Evolutionary conservation across 53 echinoderm and acorn worm genomes (phyloP), one percentile per base, ranked within the genome.

Genomic region (Apostichopus leukothele): DNA sequence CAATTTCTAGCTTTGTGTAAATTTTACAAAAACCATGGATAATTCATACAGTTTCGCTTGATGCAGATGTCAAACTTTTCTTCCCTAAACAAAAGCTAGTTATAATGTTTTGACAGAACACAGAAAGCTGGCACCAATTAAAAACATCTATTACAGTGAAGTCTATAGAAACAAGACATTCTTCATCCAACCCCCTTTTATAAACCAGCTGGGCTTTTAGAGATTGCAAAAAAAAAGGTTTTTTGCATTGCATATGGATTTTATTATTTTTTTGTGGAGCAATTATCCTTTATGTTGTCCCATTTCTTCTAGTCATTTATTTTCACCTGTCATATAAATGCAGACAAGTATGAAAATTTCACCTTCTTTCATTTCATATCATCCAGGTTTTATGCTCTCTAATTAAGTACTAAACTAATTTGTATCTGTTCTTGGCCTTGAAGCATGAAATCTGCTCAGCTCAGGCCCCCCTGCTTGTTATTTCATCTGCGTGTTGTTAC

Each of bases 401-500:
- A 55, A 81, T 81, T 81, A 81, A 59, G 55, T 54, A 55, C 54
- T 81, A 81, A 81, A 81, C 81, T 59, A 81, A 81, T 81, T 81
- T 81, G 81, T 81, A 81, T 81, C 81, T 81, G 81, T 81, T 81
- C 12, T 18, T 81, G 54, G 54, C 81, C 81, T 81, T 81, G 81
- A 59, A 81, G 55, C 55, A 81, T 81, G 81, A 55, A 81, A 81
- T 81, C 81, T 55, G 54, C 57, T 81, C 81, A 23, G 60, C 59
- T 10, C 81, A 55, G 81, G 81, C 81, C 81, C 81, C 71, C 57
- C 51, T 39, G 81, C 59, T 59, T 81, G 81, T 81, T 81, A 59
- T 81, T 81, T 55, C 81, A 81, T 81, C 81, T 81, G 81, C 81
- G 51, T 81, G 81, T 81, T n/a, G 81, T 81, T 39, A 81, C 55